Evolutionary conservation across 1,140 invertebrate species (phyloP).

Genomic region (Formica exsecta): DNA sequence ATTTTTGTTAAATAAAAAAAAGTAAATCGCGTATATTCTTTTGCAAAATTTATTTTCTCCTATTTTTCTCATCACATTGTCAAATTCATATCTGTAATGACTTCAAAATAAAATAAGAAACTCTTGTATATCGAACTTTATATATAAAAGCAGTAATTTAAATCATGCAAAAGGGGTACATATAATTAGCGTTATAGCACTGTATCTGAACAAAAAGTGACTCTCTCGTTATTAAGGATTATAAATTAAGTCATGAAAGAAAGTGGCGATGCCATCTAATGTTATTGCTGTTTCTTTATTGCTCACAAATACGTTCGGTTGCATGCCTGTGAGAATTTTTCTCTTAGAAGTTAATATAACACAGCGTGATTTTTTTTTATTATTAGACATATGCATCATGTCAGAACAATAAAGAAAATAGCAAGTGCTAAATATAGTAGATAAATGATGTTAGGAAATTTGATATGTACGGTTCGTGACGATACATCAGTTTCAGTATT

Average conservation of each 20-base stretch:
- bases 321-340: neutral
- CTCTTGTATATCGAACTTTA: neutral
- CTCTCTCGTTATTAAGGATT: neutral
- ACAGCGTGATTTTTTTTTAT: neutral
- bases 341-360: neutral
- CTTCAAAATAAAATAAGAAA: neutral
- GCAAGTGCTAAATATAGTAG: neutral
- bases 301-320: neutral
- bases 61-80: neutral
- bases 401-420: neutral
- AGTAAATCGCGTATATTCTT: neutral
- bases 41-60: neutral
- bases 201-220: neutral
- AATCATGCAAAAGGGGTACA: neutral
- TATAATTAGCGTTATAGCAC: neutral
- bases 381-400: neutral
- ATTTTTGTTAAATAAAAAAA: conserved; percentile 10
- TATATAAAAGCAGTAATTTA: neutral
- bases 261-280: neutral
- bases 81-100: neutral
- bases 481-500: neutral
- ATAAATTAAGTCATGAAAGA: neutral
- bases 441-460: neutral
- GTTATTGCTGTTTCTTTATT: neutral
- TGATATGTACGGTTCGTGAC: neutral